These are phyloP conservation scores for Gambusia affinis DNA, from an alignment of 2,113 vertebrate species.

Conservation along the genomic window DNA sequence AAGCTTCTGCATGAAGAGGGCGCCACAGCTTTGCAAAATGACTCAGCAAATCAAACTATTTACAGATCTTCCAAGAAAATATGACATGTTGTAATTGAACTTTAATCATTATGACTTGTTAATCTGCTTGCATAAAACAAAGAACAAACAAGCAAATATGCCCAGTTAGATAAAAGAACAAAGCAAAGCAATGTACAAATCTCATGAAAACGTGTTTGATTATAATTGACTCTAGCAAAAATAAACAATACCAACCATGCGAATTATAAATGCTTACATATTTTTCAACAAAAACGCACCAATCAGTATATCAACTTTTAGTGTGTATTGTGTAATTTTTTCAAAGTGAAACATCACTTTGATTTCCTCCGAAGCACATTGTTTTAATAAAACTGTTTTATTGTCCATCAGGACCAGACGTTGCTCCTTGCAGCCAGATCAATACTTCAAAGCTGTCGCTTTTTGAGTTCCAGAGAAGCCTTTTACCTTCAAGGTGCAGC, in stretches of 20 bases:
- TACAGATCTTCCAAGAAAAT: neutral
- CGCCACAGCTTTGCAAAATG: slow-evolving; percentile 5
- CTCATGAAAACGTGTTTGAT: neutral
- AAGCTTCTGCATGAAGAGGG: slow-evolving; percentile 41
- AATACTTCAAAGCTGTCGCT: slow-evolving; percentile 52
- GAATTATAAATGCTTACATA: neutral
- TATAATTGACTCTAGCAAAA: neutral
- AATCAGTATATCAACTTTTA: slow-evolving; percentile 29
- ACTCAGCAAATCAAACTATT: neutral
- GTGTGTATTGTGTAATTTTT: slow-evolving; percentile 14
- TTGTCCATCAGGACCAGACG: slow-evolving; percentile 14
- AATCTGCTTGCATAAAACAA: neutral
- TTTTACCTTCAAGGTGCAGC: slow-evolving; percentile 43
- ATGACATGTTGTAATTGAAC: too few relatives aligned
- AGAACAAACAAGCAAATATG: neutral
- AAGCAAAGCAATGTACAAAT: neutral
- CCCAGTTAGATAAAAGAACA: neutral
- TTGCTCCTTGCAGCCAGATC: slow-evolving; percentile 40
- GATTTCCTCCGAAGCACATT: slow-evolving; percentile 20
- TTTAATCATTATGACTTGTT: neutral
- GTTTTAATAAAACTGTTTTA: slow-evolving; percentile 57
- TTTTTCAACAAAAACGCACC: neutral
- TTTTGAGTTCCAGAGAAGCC: slow-evolving; percentile 59
- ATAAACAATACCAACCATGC: neutral
- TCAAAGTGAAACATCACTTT: slow-evolving; percentile 26